phyloP scores from a whole-genome alignment of 2,797 vertebrate genomes.

The Dryobates pubescens region DNA sequence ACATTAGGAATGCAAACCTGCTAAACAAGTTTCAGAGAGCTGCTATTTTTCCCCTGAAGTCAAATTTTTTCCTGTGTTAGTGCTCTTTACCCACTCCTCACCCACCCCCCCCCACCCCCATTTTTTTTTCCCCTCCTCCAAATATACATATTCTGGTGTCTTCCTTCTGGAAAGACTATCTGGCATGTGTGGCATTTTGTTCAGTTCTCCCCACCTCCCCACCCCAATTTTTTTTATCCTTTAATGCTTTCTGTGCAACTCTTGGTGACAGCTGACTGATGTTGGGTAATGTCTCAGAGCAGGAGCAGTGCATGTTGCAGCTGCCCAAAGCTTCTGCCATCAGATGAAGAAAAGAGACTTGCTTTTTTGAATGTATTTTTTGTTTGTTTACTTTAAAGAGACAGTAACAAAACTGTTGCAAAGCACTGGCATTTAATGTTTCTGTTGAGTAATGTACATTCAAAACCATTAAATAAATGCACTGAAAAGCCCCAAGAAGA shows the following conservation, averaged over 20 bases:
- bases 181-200: constrained; percentile 73
- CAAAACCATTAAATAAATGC: constrained; percentile 81
- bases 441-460: constrained; percentile 78
- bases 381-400: constrained; percentile 80
- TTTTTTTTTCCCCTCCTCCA: not conserved
- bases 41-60: constrained; percentile 70
- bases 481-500: constrained; percentile 82
- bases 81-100: constrained; percentile 7
- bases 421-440: constrained; percentile 87
- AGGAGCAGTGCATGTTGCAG: constrained; percentile 68
- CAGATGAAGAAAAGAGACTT: constrained; percentile 79
- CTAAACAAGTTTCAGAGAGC: constrained; percentile 73
- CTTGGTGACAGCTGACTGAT: constrained; percentile 79
- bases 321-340: constrained; percentile 77
- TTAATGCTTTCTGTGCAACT: constrained; percentile 77
- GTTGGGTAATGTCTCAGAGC: constrained; percentile 76
- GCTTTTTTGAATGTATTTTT: constrained; percentile 89
- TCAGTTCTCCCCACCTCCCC: constrained; percentile 22
- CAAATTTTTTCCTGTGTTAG: constrained; percentile 49
- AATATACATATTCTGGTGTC: constrained; percentile 16
- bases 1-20: constrained; percentile 75
- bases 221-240: constrained; percentile 73
- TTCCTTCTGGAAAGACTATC: constrained; percentile 59
- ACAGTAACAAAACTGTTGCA: constrained; percentile 82
- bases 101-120: not conserved